Evolutionary conservation across 53 echinoderm and acorn worm species (phyloP), one percentile per base, ranked within the genome.

Genomic region (Actinopyga echinites): DNA sequence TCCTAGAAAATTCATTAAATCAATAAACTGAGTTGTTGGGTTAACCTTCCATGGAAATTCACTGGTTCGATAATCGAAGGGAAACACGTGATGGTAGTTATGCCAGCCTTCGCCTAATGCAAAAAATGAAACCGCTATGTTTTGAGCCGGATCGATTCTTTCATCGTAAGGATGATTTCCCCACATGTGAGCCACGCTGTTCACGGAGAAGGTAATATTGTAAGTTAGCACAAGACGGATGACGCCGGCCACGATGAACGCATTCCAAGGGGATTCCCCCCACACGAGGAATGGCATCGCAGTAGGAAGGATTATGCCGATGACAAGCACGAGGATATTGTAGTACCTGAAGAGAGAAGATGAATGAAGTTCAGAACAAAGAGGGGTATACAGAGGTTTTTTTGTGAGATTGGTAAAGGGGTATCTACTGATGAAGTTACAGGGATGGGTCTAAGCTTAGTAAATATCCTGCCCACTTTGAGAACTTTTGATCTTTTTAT

Each of bases 181-280:
- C 81, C 81, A 80, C 19, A 80, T 61, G 81, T 80, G 81, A 34
- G 81, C 81, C 19, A 80, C 81, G 40, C 81, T 80, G 61, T 80
- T 80, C 22, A 80, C 81, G 35, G 81, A 77, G 31, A 77, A 77
- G 15, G 77, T 77, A 32, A 77, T 77, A 54, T 77, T 77, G 77
- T 77, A 77, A 4, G 77, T 77, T 8, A 77, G 29, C 26, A 30
- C 56, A 55, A 77, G 28, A 52, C 95, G 90, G 21, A 95, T 69
- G 12, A 95, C 6, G 2, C 80, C 79, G 20, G 85, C 74, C 11
- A 92, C 90, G 57, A 81, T 62, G 43, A 83, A 85, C 36, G 95
- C 83, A 56, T 95, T 88, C 88, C 86, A 83, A 44, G 38, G 24
- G 12, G 88, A 73, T 64, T 95, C 95, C 19, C 90, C 88, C 95